Evolutionary conservation across 2,113 vertebrate species (phyloP).

Genomic region (Chaetura pelagica): DNA sequence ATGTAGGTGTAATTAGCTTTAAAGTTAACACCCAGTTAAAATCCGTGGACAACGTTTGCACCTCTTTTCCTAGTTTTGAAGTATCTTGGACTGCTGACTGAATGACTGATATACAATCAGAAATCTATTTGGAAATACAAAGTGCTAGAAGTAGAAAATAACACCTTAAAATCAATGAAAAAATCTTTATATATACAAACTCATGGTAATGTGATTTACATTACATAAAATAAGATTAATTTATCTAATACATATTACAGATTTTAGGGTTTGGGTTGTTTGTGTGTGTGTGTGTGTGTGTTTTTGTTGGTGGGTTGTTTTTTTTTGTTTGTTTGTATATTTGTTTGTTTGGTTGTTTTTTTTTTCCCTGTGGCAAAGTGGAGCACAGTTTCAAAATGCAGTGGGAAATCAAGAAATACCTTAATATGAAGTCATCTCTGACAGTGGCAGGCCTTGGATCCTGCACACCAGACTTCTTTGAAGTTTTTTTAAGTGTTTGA

Average conservation of each 20-base stretch:
- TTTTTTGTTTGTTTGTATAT: too few relatives aligned
- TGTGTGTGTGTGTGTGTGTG: too few relatives aligned
- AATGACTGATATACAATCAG: not conserved
- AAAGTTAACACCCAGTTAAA: not conserved
- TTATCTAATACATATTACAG: not conserved
- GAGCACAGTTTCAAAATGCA: not conserved
- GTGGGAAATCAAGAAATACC: not conserved
- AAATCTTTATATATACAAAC: not conserved
- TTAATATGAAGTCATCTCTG: not conserved
- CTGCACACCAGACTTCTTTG: not conserved
- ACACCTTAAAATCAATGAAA: not conserved
- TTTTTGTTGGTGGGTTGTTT: too few relatives aligned
- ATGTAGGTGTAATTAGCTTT: not conserved
- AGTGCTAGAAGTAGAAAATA: not conserved
- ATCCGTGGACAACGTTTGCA: not conserved
- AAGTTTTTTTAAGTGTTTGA: not conserved
- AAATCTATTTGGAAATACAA: not conserved
- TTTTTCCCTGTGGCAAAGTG: not conserved
- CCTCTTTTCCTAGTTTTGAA: not conserved
- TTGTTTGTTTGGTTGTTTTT: not conserved
- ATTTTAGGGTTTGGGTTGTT: not conserved
- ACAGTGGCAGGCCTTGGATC: not conserved
- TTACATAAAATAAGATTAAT: not conserved
- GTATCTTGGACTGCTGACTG: not conserved
- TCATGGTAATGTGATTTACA: not conserved